Percentiles rank a stretch among this genome's conserved stretches.
Conservation (phyloP, 2,888 invertebrate genomes). For the Mythimna albipuncta region DNA sequence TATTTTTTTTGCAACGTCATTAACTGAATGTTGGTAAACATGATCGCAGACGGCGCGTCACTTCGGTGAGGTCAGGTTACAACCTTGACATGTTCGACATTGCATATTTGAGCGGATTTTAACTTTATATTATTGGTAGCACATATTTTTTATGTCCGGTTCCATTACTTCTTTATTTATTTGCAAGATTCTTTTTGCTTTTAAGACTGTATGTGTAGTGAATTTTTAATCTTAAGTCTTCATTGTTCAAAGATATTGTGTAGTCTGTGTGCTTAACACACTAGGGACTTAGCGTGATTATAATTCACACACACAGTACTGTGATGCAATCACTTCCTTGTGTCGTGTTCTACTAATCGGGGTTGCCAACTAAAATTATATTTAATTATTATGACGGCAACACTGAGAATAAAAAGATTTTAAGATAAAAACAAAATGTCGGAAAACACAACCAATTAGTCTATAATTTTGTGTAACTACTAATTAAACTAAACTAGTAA, state of each 20-base stretch:
- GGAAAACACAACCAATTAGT: conserved; percentile 58
- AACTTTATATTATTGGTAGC: conserved; percentile 6
- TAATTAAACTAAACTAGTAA: conserved; percentile 3
- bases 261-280: conserved; percentile 9
- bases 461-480: conserved; percentile 55
- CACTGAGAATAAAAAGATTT: conserved; percentile 63
- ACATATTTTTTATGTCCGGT: conserved; percentile 19
- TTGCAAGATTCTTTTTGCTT: background rate
- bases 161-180: conserved; percentile 30
- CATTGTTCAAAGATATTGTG: background rate
- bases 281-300: conserved; percentile 15
- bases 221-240: background rate
- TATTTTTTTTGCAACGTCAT: conserved; percentile 28
- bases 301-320: conserved; percentile 32
- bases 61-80: conserved; percentile 20
- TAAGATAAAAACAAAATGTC: conserved; percentile 53
- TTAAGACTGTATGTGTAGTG: background rate
- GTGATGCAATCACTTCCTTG: conserved; percentile 50
- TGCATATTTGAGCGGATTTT: conserved; percentile 25
- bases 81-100: conserved; percentile 35
- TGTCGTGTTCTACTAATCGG: conserved; percentile 38
- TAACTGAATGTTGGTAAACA: conserved; percentile 46
- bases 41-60: conserved; percentile 13
- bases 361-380: conserved; percentile 63
- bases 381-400: conserved; percentile 63